Conservation (phyloP, 2,113 vertebrate genomes). For the Dryoscopus gambensis region DNA sequence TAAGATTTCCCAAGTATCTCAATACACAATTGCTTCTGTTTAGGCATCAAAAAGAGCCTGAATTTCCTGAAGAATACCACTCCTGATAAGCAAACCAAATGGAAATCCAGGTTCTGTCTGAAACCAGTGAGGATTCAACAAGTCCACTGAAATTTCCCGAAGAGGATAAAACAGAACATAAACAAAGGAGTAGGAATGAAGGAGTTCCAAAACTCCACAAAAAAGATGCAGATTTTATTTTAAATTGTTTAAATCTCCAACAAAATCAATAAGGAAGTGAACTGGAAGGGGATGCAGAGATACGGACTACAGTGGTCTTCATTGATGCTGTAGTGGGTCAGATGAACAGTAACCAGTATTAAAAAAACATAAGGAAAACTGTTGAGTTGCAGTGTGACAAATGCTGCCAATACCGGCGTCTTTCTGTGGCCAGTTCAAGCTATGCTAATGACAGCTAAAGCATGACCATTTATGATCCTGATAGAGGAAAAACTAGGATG, state of each 20-base stretch:
- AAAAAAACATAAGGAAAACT: background rate
- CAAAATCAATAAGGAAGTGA: background rate
- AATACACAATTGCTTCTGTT: background rate
- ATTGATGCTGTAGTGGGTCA: background rate
- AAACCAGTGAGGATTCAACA: background rate
- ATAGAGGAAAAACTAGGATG: background rate
- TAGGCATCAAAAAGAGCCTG: background rate
- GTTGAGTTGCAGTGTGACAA: background rate
- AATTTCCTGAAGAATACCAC: background rate
- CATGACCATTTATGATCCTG: slow-evolving; percentile 6
- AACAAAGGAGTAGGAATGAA: background rate
- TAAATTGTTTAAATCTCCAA: background rate
- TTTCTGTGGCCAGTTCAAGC: background rate
- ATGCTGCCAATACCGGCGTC: background rate
- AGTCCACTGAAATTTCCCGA: background rate
- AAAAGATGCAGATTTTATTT: background rate
- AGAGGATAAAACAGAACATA: background rate
- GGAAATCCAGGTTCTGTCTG: background rate
- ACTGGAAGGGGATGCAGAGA: background rate
- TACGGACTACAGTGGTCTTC: background rate
- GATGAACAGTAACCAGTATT: background rate
- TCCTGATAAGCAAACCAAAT: background rate
- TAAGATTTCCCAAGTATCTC: background rate
- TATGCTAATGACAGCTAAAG: slow-evolving; percentile 6
- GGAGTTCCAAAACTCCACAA: background rate